Evolutionary conservation across 2,113 vertebrate species (phyloP), one percentile per base, ranked within the genome.

Genomic region (Cebidichthys violaceus): DNA sequence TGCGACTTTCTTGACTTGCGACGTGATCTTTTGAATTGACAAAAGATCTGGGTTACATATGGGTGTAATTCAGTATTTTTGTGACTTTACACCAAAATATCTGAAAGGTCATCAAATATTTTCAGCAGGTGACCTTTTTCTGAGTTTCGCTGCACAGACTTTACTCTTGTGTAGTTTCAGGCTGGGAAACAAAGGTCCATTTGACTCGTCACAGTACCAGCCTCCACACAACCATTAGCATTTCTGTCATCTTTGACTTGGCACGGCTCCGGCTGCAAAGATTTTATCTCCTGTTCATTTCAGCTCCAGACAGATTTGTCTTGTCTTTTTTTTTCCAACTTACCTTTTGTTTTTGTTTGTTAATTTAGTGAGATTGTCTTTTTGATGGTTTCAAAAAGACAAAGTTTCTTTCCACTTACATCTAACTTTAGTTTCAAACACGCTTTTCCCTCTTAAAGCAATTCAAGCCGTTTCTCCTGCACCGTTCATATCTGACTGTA

Each of bases 101-200:
- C 82, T 72, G 72, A 89, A 94, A 93, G 90, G 91, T 86, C 90
- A 88, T 68, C 37, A 82, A 90, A 92, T 92, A 93, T 91, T 93
- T 94, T 86, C 81, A 91, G 77, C 81, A 74, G 62, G 57, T 92
- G 94, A 92, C 93, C 90, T 94, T 94, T 94, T 79, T 80, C 70
- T 65, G 74, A 75, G 55, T 75, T 75, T 89, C 37, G 33, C 45
- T 62, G 18, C 79, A 69, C 66, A 72, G 71, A 70, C 70, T 55
- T 92, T 71, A 64, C 29, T 17, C 47, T 78, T 88, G 73, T 77
- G 76, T 86, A 75, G 69, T 77, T 90, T 77, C 39, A 75, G 64
- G 27, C 62, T 70, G 54, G 60, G 74, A 81, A 90, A 93, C 90
- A 90, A 92, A 81, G 81, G 79, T 74, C 81, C 66, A 41, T 90